A percentile compares a stretch with the other conserved stretches of the same genome.
Conservation (phyloP, 2,113 vertebrate species). For the Anhinga anhinga region DNA sequence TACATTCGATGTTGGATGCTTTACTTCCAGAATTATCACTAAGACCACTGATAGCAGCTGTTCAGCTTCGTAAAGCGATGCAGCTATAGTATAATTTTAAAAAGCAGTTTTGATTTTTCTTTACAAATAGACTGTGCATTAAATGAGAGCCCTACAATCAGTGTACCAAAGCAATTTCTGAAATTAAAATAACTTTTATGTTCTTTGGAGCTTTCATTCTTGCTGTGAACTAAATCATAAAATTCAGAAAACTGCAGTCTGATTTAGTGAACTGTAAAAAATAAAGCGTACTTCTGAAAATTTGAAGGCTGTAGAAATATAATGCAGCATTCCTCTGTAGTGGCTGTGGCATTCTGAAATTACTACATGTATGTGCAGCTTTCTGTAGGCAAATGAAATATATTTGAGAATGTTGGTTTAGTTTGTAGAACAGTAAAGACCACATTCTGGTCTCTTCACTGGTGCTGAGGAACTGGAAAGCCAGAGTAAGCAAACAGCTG, state of each 20-base stretch:
- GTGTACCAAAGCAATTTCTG: neutral
- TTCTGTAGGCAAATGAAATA: neutral
- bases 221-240: neutral
- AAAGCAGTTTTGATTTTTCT: neutral
- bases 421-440: neutral
- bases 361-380: neutral
- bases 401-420: neutral
- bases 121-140: neutral
- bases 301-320: neutral
- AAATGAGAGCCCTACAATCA: neutral
- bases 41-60: neutral
- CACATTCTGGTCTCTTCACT: neutral
- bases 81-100: neutral
- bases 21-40: neutral
- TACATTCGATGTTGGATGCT: conserved; percentile 15
- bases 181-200: neutral
- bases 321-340: neutral
- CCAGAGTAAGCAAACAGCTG: neutral
- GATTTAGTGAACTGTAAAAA: neutral
- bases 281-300: neutral
- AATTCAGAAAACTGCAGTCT: neutral
- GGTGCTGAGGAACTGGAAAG: neutral
- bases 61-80: neutral
- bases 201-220: neutral
- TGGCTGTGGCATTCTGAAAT: neutral